Percentiles rank a stretch among this genome's conserved stretches.
Conservation (phyloP, 2,888 invertebrate genomes). For the Apamea sordens region DNA sequence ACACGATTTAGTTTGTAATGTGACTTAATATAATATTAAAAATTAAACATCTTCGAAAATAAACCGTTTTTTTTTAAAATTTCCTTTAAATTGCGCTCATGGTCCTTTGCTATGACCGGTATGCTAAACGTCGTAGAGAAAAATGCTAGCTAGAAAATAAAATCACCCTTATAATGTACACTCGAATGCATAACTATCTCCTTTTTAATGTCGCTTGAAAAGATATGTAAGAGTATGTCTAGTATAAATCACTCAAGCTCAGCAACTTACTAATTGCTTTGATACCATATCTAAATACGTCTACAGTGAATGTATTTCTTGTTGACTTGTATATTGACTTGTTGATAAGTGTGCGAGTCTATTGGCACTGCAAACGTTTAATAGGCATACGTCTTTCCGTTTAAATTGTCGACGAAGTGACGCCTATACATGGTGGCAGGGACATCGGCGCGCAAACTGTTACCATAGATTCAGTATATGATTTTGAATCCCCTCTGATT, state of each 20-base stretch:
- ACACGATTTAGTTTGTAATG: background rate
- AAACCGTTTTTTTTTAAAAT: background rate
- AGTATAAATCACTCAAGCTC: background rate
- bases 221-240: background rate
- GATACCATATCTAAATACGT: constrained; percentile 14
- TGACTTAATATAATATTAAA: background rate
- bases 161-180: background rate
- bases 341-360: constrained; percentile 6
- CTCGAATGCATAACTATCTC: background rate
- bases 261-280: constrained; percentile 19
- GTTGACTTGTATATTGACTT: background rate
- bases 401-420: constrained; percentile 3
- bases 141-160: background rate
- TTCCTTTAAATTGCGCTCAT: background rate
- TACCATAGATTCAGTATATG: too few relatives aligned
- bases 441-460: too few relatives aligned
- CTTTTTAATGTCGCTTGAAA: background rate
- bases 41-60: background rate
- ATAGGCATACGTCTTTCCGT: background rate
- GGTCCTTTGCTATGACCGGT: background rate
- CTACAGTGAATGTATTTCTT: constrained; percentile 13
- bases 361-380: constrained; percentile 17
- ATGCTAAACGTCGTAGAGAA: background rate
- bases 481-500: too few relatives aligned
- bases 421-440: background rate